phyloP scores from a whole-genome alignment of 2,888 invertebrate genomes.

The Diaphora mendica region DNA sequence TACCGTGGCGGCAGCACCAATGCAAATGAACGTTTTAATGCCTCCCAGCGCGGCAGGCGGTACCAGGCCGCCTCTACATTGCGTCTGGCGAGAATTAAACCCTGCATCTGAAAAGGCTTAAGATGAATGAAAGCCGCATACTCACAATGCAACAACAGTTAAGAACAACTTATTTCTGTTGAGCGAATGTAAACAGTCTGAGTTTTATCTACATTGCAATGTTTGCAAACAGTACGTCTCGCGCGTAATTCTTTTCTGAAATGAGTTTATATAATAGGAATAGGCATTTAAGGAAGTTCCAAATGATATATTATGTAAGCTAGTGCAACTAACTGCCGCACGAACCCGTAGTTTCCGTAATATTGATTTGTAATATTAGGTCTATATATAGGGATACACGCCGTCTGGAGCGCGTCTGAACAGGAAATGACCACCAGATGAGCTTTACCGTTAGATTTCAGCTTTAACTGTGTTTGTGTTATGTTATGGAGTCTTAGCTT shows the following conservation, averaged over 20 bases:
- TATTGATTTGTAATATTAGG: slow-evolving; percentile 53
- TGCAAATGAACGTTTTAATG: slow-evolving; percentile 82
- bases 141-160: slow-evolving; percentile 80
- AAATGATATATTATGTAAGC: background rate
- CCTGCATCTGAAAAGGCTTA: slow-evolving; percentile 80
- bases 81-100: slow-evolving; percentile 79
- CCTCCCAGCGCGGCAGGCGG: slow-evolving; percentile 59
- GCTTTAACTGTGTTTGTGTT: slow-evolving; percentile 30
- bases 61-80: slow-evolving; percentile 62
- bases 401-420: slow-evolving; percentile 74
- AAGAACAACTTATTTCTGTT: slow-evolving; percentile 79
- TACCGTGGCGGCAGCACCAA: slow-evolving; percentile 72
- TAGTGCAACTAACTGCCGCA: background rate
- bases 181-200: slow-evolving; percentile 75
- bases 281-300: background rate
- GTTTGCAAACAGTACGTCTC: slow-evolving; percentile 54
- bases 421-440: slow-evolving; percentile 82
- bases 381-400: slow-evolving; percentile 59
- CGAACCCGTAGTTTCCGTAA: slow-evolving; percentile 20
- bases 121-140: slow-evolving; percentile 78
- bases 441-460: slow-evolving; percentile 65
- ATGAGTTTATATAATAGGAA: slow-evolving; percentile 30
- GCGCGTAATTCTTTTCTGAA: slow-evolving; percentile 37
- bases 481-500: slow-evolving; percentile 17
- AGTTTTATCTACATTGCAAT: slow-evolving; percentile 67